Conservation (phyloP, 2,888 invertebrate species). For the Noctua janthe region DNA sequence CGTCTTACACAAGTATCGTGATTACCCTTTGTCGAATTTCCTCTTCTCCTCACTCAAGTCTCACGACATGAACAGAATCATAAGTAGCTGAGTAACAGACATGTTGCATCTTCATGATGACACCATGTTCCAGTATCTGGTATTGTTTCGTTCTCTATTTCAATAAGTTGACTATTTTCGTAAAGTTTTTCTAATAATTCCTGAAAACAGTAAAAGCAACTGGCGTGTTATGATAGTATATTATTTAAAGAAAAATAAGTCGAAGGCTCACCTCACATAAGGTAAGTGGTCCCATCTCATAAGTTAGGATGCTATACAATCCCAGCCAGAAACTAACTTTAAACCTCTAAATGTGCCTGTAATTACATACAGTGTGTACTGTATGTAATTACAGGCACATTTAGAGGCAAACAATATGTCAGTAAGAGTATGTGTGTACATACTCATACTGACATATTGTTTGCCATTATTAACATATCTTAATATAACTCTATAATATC, state of each 20-base stretch:
- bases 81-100: constrained; percentile 13
- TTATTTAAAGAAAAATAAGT: background rate
- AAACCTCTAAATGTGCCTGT: background rate
- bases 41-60: background rate
- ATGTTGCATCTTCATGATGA: background rate
- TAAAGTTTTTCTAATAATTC: background rate
- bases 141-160: background rate
- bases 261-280: background rate
- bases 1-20: constrained; percentile 15
- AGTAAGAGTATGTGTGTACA: too few species aligned
- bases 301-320: background rate
- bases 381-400: too few species aligned
- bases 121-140: background rate
- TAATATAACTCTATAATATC: background rate
- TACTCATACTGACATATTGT: background rate
- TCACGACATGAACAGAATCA: constrained; percentile 18
- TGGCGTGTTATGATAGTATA: background rate
- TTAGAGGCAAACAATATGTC: too few species aligned
- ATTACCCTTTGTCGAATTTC: constrained; percentile 10
- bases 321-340: background rate
- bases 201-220: background rate
- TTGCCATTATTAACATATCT: background rate
- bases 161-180: background rate
- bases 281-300: background rate
- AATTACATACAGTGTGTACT: too few species aligned